Base-by-base conservation (phyloP, 2,888 invertebrate genomes). In the Leptinotarsa tumamoca region DNA sequence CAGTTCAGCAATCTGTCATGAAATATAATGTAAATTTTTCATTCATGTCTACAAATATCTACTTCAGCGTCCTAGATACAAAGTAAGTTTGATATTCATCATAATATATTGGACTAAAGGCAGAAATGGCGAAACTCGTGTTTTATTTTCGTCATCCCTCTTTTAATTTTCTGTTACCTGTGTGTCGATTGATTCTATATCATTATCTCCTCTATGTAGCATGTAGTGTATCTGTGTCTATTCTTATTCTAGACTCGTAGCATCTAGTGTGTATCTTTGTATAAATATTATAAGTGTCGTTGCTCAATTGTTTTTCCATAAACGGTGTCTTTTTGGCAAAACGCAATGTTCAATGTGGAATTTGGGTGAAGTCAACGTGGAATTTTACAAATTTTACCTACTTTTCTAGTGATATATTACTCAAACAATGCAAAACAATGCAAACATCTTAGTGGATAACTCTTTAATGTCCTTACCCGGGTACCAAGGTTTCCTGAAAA, bases 321-420 rank as follows among this genome's bases (percentile, higher is more conserved):
- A 81, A 83, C 82, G 79, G 82, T 87, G 86, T 87, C 87, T 86
- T 87, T 88, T 87, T 87, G 88, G 87, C 88, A 87, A 87, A 86
- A 87, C 87, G 88, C 87, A 86, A 86, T 86, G 85, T 87, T 85
- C 84, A 81, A 86, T 87, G 85, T 87, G 89, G 89, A 89, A 89
- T 89, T 89, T 89, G 89, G 89, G 89, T 89, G 89, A 89, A 88
- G 84, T 86, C 87, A 86, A 86, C 84, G 83, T 84, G 82, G 81
- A 82, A 82, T 74, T 76, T 71, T 67, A 73, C 70, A 73, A 68
- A 58, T 67, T 66, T 43, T 54, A 51, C 75, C 52, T 68, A 68
- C 69, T 75, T 78, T 79, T 74, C 74, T 75, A 69, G 73, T 78
- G 73, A 76, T 77, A 76, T 74, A 69, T 75, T 75, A 73, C 58